Conservation (phyloP, 1,140 invertebrate genomes). For the Zaprionus lachaisei region DNA sequence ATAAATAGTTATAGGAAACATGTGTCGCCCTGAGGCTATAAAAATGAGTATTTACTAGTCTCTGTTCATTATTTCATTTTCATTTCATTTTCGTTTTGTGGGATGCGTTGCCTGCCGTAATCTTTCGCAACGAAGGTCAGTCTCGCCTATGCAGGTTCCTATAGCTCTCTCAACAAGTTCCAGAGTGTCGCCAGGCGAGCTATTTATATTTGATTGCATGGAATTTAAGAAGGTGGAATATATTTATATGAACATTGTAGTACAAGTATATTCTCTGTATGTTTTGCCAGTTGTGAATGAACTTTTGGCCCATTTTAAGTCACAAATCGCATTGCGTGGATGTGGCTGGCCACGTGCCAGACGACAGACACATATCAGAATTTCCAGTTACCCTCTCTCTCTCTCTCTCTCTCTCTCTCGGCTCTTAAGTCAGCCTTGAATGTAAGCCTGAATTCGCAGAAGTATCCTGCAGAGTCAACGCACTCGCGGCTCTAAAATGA, state of each 20-base stretch:
- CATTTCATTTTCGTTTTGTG: too few species aligned
- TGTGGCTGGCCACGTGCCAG: conserved; percentile 65
- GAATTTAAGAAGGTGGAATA: conserved; percentile 18
- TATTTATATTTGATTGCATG: conserved; percentile 36
- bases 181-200: not conserved
- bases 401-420: not conserved
- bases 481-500: not conserved
- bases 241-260: conserved; percentile 8
- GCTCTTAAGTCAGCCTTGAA: conserved; percentile 62
- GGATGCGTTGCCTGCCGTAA: not conserved
- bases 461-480: conserved; percentile 34
- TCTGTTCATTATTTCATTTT: not conserved
- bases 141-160: not conserved
- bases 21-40: not conserved
- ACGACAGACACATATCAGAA: not conserved
- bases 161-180: not conserved
- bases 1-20: conserved; percentile 6
- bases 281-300: conserved; percentile 58
- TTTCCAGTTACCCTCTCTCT: conserved; percentile 20
- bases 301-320: conserved; percentile 78
- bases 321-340: conserved; percentile 19
- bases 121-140: not conserved
- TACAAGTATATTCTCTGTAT: conserved; percentile 31
- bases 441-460: conserved; percentile 8
- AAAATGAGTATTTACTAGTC: not conserved